A percentile compares a stretch with the other conserved stretches of the same genome.
Evolutionary conservation across 2,113 vertebrate species (phyloP).

Genomic region (Lipotes vexillifer): DNA sequence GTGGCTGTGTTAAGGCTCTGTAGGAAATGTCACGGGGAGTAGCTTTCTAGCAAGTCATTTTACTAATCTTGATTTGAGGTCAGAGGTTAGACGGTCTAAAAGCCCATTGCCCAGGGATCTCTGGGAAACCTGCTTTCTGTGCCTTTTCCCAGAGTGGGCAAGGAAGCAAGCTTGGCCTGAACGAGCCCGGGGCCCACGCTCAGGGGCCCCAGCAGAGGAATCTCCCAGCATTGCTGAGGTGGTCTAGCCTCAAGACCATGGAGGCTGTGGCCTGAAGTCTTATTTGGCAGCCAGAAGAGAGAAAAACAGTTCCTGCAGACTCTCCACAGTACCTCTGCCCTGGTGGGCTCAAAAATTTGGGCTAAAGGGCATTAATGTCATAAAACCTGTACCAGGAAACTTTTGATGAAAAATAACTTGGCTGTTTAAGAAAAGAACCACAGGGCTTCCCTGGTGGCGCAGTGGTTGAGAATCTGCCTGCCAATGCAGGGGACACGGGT

Average conservation of each 20-base stretch:
- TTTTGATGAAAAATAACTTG: not conserved
- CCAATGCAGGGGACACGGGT: too few species aligned
- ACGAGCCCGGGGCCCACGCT: not conserved
- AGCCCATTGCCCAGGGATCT: not conserved
- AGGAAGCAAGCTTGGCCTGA: not conserved
- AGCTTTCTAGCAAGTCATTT: not conserved
- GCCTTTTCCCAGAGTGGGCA: not conserved
- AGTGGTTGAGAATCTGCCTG: too few species aligned
- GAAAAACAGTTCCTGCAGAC: not conserved
- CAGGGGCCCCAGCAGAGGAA: not conserved
- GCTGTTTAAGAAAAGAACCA: not conserved
- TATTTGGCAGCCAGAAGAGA: not conserved
- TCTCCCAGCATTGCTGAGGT: not conserved
- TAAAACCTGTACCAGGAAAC: constrained; percentile 18
- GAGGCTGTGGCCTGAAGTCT: not conserved
- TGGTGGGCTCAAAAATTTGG: not conserved
- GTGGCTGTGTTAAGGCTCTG: not conserved
- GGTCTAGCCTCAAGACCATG: not conserved
- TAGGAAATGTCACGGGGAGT: not conserved
- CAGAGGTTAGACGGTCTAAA: not conserved
- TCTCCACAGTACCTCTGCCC: not conserved
- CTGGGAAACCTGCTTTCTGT: not conserved
- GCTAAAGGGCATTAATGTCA: not conserved
- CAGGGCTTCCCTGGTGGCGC: not conserved
- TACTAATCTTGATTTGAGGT: not conserved